Evolutionary conservation across 2,113 vertebrate genomes (phyloP), one percentile per base, ranked within the genome.

Genomic region (Hemicordylus capensis): DNA sequence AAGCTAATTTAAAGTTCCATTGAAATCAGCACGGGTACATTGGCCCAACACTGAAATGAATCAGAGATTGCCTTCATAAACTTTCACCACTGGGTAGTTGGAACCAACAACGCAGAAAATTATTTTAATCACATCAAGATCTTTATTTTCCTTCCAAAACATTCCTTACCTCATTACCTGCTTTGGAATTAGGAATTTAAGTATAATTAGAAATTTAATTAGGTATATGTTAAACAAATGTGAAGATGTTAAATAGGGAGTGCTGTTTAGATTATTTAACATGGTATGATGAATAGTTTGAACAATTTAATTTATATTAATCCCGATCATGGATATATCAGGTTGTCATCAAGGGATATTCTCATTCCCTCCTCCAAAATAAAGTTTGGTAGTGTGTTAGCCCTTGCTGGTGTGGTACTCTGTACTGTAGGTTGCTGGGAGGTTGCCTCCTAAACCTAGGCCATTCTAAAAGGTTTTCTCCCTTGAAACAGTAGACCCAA

Each of bases 161-260:
- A 14, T 17, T 72, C 7, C 26, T 69, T 69, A 54, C 42, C 22
- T 85, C 22, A 70, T 78, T 28, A 61, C 51, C 54, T 85, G 26
- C 64, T 19, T 70, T 67, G 24, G 51, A 70, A 78, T 70, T 37
- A 34, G 31, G 51, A 2, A 24, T 78, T 77, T 70, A 85, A 85
- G 37, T 56, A 34, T 48, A 75, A 79, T 78, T 85, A 78, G 64
- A 46, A 85, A 79, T 70, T 34, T 59, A 78, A 79, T 61, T 39
- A 78, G 54, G 54, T 15, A 78, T 59, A 59, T 14, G 22, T 70
- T 69, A 78, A 85, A 70, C 64, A 58, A 59, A 70, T 51, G 17
- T 24, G 0, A n/a, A 72, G 64, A 58, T 28, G 78, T 85, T 59
- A 70, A 59, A 59, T 28, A 44, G 31, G 31, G 26, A 66, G 58